Conservation (phyloP, 2,797 vertebrate species). For the Rhinogobio ventralis region DNA sequence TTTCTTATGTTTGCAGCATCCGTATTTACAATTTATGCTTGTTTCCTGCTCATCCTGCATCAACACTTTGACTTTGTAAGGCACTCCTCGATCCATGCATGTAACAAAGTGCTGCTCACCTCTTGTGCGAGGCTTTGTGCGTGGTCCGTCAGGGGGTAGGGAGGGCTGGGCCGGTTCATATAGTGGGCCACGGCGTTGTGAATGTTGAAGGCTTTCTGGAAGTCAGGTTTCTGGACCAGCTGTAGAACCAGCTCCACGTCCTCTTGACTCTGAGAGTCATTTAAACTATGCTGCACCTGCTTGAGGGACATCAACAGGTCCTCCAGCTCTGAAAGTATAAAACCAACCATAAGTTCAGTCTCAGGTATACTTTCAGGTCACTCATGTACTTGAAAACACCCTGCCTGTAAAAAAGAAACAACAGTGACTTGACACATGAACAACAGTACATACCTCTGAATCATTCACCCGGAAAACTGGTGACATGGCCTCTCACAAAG, state of each 20-base stretch:
- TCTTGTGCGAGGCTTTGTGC: conserved; percentile 88
- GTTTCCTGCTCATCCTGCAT: not conserved
- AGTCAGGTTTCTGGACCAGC: conserved; percentile 93
- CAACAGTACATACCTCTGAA: conserved; percentile 47
- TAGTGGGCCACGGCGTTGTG: conserved; percentile 92
- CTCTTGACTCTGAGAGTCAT: conserved; percentile 94
- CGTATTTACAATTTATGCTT: not conserved
- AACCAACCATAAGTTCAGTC: not conserved
- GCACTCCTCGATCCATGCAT: not conserved
- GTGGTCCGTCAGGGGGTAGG: conserved; percentile 88
- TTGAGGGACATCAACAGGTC: conserved; percentile 94
- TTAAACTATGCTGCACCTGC: conserved; percentile 89
- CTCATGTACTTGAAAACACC: not conserved
- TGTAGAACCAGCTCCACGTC: conserved; percentile 91
- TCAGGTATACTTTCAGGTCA: not conserved
- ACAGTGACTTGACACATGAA: conserved; percentile 22
- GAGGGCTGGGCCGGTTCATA: conserved; percentile 95
- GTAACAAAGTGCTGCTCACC: conserved; percentile 68
- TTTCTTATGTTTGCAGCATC: not conserved
- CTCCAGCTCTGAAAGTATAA: conserved; percentile 86
- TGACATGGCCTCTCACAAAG: conserved; percentile 32
- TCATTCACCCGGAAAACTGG: conserved; percentile 36
- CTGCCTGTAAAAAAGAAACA: conserved; percentile 18
- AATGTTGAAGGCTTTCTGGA: conserved; percentile 95
- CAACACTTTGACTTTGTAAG: not conserved